Percentiles rank a stretch among this genome's conserved stretches.
phyloP scores from a whole-genome alignment of 2,888 invertebrate species.

The Acleris cristana region DNA sequence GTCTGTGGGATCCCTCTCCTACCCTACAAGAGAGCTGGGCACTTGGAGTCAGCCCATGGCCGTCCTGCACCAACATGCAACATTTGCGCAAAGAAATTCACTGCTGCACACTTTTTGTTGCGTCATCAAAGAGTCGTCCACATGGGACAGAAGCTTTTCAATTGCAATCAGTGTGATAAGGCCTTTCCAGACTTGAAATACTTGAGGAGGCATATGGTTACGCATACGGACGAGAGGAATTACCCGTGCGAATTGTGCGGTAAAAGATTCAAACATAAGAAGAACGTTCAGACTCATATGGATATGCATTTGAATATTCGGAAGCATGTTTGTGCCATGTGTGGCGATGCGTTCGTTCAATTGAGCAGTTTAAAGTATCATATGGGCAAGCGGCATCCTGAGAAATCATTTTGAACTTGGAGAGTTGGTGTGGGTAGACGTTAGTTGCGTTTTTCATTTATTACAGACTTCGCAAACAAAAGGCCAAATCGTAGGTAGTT shows the following conservation, averaged over 20 bases:
- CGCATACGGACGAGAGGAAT: slow-evolving; percentile 6
- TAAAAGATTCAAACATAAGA: slow-evolving; percentile 15
- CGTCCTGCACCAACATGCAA: slow-evolving; percentile 22
- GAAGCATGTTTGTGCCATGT: slow-evolving; percentile 26
- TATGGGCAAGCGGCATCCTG: slow-evolving; percentile 38
- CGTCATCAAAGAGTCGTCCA: slow-evolving; percentile 23
- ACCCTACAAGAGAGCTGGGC: slow-evolving; percentile 10
- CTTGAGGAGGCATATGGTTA: slow-evolving; percentile 3
- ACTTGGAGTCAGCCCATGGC: slow-evolving; percentile 9
- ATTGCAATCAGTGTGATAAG: slow-evolving; percentile 7
- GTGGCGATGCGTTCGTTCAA: slow-evolving; percentile 42
- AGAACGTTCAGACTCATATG: slow-evolving; percentile 12
- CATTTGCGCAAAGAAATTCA: slow-evolving; percentile 27
- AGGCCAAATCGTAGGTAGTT: too few species aligned
- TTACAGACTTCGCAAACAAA: too few species aligned
- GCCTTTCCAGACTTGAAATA: neutral
- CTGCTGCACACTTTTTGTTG: slow-evolving; percentile 1
- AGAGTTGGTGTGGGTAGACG: too few species aligned
- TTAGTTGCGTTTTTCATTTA: too few species aligned
- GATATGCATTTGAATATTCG: slow-evolving; percentile 26
- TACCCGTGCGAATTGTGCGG: slow-evolving; percentile 6
- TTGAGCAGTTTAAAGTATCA: slow-evolving; percentile 39
- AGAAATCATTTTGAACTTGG: neutral
- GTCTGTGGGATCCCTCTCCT: neutral
- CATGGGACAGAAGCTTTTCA: slow-evolving; percentile 12